A percentile compares a stretch with the other conserved stretches of the same genome.
These are phyloP conservation scores for Antheraea pernyi DNA, from an alignment of 1,140 invertebrate species.

Conservation along the genomic window DNA sequence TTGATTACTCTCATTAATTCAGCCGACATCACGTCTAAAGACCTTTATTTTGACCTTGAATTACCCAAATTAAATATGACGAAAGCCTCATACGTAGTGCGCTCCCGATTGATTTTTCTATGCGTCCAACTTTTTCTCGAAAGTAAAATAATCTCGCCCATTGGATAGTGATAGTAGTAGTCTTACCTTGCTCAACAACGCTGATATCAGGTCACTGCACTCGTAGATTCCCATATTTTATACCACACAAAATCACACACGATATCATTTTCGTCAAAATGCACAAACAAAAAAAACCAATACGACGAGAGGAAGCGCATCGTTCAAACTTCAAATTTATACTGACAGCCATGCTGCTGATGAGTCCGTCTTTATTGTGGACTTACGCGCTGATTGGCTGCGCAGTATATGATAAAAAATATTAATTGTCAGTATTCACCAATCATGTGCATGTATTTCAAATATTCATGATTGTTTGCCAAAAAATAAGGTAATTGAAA, in stretches of 20 bases:
- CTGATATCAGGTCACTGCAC: constrained; percentile 74
- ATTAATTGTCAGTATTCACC: constrained; percentile 46
- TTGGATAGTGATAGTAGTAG: not conserved
- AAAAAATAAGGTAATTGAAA: constrained; percentile 39
- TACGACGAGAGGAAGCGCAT: constrained; percentile 87
- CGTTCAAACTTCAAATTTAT: constrained; percentile 90
- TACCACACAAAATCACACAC: constrained; percentile 64
- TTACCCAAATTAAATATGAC: constrained; percentile 43
- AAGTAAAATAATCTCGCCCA: not conserved
- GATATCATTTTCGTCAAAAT: constrained; percentile 75
- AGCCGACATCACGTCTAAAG: constrained; percentile 32
- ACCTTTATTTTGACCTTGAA: constrained; percentile 48
- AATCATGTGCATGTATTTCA: constrained; percentile 54
- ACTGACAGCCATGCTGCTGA: constrained; percentile 92
- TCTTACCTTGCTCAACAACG: constrained; percentile 61
- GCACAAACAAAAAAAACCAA: constrained; percentile 77
- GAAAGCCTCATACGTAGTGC: constrained; percentile 46
- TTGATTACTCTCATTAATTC: constrained; percentile 57
- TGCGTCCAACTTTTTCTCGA: constrained; percentile 30
- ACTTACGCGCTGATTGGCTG: constrained; percentile 82
- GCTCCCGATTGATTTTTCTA: constrained; percentile 45
- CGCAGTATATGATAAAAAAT: constrained; percentile 52
- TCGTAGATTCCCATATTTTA: constrained; percentile 70
- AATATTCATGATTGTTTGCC: constrained; percentile 56
- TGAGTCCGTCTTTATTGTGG: constrained; percentile 87